Evolutionary conservation across 2,113 vertebrate genomes (phyloP), one percentile per base, ranked within the genome.

Genomic region (Crotalus tigris): DNA sequence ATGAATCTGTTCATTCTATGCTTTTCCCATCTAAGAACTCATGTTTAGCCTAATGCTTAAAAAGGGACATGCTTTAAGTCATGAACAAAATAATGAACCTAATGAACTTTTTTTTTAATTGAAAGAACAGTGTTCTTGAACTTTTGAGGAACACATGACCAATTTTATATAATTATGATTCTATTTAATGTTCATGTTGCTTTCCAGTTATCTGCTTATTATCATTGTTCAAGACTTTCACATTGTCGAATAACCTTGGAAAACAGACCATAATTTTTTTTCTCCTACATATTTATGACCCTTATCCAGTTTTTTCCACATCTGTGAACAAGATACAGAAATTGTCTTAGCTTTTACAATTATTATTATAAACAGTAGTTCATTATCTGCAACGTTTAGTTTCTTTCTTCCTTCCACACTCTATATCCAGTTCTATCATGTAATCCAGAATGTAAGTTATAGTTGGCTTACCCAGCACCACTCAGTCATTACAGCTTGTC

Each of bases 191-290:
- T 44, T 26, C 86, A 75, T 75, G 23, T 55, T 91, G 33, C 86
- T 88, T 75, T 75, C 87, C 23, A 92, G 58, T 44, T 92, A 88
- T 92, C 85, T 88, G 91, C 86, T 92, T 75, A 92, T 88, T 88
- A 53, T 75, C 87, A 88, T 75, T 88, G 86, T 15, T 88, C 49
- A 55, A 13, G 44, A 26, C 87, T 46, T 54, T 46, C 49, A 44
- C 44, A 46, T n/a, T 92, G 13, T 15, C 54, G 61, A 75, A 51
- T 90, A 17, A 81, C 85, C 54, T 88, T 88, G 61, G 21, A 92
- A 92, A 64, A 69, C 5, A 87, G 75, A 59, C 49, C 49, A 53
- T 39, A 58, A 88, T 64, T 69, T 88, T 10, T 51, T 53, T 44
- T 44, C 17, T 88, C 33, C 61, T 88, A 89, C 54, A 88, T 26